Evolutionary conservation across 1,140 invertebrate genomes (phyloP).

Genomic region (Homalodisca vitripennis): DNA sequence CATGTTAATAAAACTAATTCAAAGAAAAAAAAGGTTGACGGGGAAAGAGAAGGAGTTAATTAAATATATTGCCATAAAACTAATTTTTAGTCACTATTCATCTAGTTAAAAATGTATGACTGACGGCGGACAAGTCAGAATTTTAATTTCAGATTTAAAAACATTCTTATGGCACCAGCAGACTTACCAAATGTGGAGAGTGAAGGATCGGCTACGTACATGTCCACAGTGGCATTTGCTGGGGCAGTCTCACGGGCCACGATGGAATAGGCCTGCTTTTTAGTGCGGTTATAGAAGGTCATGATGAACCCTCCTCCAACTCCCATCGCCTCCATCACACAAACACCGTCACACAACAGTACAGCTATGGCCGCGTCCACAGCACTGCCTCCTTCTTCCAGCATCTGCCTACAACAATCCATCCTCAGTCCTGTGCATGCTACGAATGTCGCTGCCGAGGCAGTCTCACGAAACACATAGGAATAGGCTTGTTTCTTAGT

Average conservation of each 20-base stretch:
- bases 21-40: too few species aligned
- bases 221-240: slow-evolving; percentile 52
- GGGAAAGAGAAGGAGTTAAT: too few species aligned
- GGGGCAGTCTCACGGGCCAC: slow-evolving; percentile 74
- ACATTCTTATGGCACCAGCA: too few species aligned
- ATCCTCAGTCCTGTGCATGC: slow-evolving; percentile 64
- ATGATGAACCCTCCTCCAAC: slow-evolving; percentile 81
- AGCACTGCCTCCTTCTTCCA: slow-evolving; percentile 69
- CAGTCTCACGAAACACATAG: slow-evolving; percentile 69
- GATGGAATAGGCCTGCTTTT: slow-evolving; percentile 51
- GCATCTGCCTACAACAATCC: too few species aligned
- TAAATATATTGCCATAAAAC: too few species aligned
- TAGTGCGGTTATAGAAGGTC: slow-evolving; percentile 66
- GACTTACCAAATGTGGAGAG: slow-evolving; percentile 7
- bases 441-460: slow-evolving; percentile 55
- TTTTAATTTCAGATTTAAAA: too few species aligned
- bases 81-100: too few species aligned
- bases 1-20: too few species aligned
- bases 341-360: slow-evolving; percentile 79
- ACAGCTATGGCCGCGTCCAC: slow-evolving; percentile 81
- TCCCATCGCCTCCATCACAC: slow-evolving; percentile 78
- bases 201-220: slow-evolving; percentile 56
- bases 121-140: too few species aligned
- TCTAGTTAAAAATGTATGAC: too few species aligned
- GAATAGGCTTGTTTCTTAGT: slow-evolving; percentile 48